Evolutionary conservation across 2,888 invertebrate genomes (phyloP).

Genomic region (Galerucella pusilla): DNA sequence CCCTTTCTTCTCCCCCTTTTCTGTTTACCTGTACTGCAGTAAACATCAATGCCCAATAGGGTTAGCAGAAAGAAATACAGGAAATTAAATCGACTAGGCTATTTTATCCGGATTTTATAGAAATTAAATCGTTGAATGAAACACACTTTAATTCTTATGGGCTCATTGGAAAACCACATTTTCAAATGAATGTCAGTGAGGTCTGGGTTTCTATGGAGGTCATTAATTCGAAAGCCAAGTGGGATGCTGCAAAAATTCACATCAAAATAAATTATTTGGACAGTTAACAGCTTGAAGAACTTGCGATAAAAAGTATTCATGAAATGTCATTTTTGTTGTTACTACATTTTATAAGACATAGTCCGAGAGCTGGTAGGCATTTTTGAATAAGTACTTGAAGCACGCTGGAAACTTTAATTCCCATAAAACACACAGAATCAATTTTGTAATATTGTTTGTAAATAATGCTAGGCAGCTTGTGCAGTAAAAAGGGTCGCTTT

Average conservation of each 20-base stretch:
- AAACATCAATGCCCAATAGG: neutral
- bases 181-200: neutral
- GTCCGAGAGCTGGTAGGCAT: too few relatives aligned
- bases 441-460: too few relatives aligned
- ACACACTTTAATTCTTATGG: neutral
- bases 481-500: too few relatives aligned
- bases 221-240: neutral
- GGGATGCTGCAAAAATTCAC: neutral
- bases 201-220: neutral
- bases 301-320: too few relatives aligned
- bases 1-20: neutral
- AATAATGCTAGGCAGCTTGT: too few relatives aligned
- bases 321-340: too few relatives aligned
- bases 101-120: neutral
- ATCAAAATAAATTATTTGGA: neutral
- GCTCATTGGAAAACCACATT: neutral
- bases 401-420: too few relatives aligned
- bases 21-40: neutral
- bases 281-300: neutral
- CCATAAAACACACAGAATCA: too few relatives aligned
- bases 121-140: slow-evolving; percentile 3
- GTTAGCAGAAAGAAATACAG: neutral
- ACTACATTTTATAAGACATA: too few relatives aligned
- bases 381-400: too few relatives aligned
- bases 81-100: neutral